These are phyloP conservation scores for Acanthopagrus latus DNA, from an alignment of 2,797 vertebrate species.

Conservation along the genomic window DNA sequence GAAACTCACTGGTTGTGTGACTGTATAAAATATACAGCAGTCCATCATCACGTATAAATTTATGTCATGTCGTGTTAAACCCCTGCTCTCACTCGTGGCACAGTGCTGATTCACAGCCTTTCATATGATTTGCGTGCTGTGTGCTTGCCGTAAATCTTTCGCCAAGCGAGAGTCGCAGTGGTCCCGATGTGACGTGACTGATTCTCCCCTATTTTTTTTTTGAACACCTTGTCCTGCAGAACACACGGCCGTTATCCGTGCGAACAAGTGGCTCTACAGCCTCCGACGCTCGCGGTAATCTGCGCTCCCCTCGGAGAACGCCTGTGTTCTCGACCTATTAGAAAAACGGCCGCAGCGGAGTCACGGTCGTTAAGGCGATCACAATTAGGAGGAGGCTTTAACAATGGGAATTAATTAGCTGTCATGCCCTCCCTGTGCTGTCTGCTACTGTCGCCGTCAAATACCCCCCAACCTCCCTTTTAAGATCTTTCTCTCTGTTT, in stretches of 20 bases:
- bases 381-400: conserved; percentile 78
- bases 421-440: conserved; percentile 54
- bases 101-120: not conserved
- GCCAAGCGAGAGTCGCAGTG: not conserved
- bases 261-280: conserved; percentile 50
- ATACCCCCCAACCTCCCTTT: conserved; percentile 21
- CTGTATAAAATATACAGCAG: no score
- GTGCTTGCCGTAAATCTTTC: not conserved
- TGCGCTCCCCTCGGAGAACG: conserved; percentile 54
- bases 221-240: conserved; percentile 21
- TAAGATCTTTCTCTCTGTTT: not conserved
- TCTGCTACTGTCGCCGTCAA: conserved; percentile 48
- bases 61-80: not conserved
- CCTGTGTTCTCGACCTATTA: conserved; percentile 70
- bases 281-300: conserved; percentile 55
- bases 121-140: not conserved
- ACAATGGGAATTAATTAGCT: conserved; percentile 81
- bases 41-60: not conserved
- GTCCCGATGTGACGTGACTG: not conserved
- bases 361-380: conserved; percentile 72
- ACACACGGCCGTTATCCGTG: conserved; percentile 49
- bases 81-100: not conserved
- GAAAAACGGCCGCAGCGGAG: conserved; percentile 59
- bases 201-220: conserved; percentile 6
- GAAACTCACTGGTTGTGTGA: not conserved